phyloP scores from a whole-genome alignment of 2,113 vertebrate species.

The Serilophus lunatus region DNA sequence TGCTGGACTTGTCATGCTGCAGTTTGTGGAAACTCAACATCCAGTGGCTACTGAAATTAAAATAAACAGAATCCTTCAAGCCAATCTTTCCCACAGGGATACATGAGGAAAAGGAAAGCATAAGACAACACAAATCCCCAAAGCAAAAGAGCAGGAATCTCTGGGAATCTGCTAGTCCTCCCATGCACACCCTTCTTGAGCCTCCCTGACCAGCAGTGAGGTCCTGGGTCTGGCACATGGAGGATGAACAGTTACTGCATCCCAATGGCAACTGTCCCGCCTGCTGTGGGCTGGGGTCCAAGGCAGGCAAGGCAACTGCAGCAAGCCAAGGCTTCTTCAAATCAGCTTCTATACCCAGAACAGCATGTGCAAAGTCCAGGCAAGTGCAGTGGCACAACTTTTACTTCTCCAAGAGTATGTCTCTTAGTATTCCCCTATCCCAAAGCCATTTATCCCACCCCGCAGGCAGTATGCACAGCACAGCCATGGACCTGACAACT shows the following conservation, averaged over 20 bases:
- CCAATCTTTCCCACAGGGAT: background rate
- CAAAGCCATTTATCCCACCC: background rate
- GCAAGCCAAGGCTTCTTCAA: background rate
- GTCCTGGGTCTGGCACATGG: too few relatives aligned
- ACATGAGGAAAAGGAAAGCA: background rate
- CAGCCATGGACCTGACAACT: background rate
- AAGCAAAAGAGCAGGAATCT: background rate
- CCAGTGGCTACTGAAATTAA: background rate
- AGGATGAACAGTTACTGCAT: background rate
- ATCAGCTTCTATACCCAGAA: background rate
- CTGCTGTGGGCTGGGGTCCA: background rate
- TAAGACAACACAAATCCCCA: background rate
- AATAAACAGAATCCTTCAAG: background rate
- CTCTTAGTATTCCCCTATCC: background rate
- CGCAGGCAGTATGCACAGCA: rapidly evolving
- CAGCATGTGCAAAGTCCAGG: background rate
- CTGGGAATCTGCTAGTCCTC: background rate
- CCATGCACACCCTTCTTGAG: background rate
- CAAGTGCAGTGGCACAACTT: background rate
- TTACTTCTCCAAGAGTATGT: background rate
- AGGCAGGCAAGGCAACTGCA: background rate
- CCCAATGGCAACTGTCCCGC: background rate
- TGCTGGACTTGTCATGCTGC: background rate
- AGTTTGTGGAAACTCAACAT: background rate
- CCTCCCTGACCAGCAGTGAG: rapidly evolving